These are phyloP conservation scores for Aleiodes sp. DNA, from an alignment of 1,140 invertebrate species.

Conservation along the genomic window DNA sequence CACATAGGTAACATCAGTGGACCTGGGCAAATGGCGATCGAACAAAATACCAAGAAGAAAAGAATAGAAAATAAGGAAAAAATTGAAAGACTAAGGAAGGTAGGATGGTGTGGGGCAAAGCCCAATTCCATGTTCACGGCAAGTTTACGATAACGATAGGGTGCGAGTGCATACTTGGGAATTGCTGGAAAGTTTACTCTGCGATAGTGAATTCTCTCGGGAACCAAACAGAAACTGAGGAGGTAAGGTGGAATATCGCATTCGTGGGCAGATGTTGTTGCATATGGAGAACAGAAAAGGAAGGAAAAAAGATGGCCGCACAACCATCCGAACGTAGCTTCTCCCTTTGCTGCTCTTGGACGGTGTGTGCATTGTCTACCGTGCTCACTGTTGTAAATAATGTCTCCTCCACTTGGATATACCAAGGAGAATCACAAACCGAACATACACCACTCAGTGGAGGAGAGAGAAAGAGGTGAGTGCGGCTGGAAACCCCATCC, in stretches of 20 bases:
- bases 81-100: neutral
- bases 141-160: constrained; percentile 54
- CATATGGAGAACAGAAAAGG: constrained; percentile 63
- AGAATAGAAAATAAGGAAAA: constrained; percentile 14
- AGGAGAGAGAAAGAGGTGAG: neutral
- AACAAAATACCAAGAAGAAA: neutral
- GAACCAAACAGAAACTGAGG: constrained; percentile 1
- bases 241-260: constrained; percentile 23
- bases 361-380: constrained; percentile 59
- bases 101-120: neutral
- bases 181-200: constrained; percentile 10
- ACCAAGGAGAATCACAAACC: constrained; percentile 17
- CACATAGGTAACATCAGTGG: neutral
- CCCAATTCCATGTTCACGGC: constrained; percentile 31
- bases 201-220: constrained; percentile 18
- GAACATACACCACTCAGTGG: neutral
- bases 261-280: constrained; percentile 56
- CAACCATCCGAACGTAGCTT: constrained; percentile 20
- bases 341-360: constrained; percentile 10
- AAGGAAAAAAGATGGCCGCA: constrained; percentile 59
- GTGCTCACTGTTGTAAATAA: constrained; percentile 61
- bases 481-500: constrained; percentile 24
- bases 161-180: constrained; percentile 30
- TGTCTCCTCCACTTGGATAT: constrained; percentile 50
- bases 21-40: constrained; percentile 2